phyloP scores from a whole-genome alignment of 2,113 vertebrate species.

The Parus major region DNA sequence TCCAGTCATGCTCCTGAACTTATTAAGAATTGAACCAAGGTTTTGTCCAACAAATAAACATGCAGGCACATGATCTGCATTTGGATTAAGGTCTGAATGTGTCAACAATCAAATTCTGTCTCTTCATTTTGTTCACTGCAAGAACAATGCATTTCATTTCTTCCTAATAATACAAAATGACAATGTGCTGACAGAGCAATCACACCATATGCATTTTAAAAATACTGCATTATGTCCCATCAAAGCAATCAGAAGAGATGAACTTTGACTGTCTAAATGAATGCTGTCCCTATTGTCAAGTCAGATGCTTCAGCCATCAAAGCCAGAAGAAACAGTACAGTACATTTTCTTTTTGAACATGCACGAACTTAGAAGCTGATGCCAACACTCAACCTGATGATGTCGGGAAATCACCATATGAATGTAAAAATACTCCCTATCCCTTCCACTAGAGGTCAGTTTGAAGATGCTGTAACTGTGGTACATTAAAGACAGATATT shows the following conservation, averaged over 20 bases:
- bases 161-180: conserved; percentile 33
- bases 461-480: neutral
- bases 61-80: neutral
- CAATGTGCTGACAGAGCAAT: conserved; percentile 15
- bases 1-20: neutral
- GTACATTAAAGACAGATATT: neutral
- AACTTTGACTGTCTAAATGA: neutral
- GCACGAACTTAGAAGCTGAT: neutral
- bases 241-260: neutral
- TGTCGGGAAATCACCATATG: neutral
- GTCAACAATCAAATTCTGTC: neutral
- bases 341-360: neutral
- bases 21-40: neutral
- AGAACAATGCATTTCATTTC: conserved; percentile 30
- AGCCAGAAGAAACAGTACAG: neutral
- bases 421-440: neutral
- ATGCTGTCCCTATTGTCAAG: neutral
- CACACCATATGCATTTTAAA: neutral
- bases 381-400: neutral
- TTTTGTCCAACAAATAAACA: neutral
- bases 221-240: neutral
- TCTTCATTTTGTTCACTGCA: conserved; percentile 4
- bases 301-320: neutral
- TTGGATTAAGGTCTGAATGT: conserved; percentile 28
- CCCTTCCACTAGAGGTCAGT: conserved; percentile 24